These are phyloP conservation scores for Petrosia ficiformis DNA, from an alignment of 37 sponge, comb jelly and placozoan genomes.

Conservation along the genomic window DNA sequence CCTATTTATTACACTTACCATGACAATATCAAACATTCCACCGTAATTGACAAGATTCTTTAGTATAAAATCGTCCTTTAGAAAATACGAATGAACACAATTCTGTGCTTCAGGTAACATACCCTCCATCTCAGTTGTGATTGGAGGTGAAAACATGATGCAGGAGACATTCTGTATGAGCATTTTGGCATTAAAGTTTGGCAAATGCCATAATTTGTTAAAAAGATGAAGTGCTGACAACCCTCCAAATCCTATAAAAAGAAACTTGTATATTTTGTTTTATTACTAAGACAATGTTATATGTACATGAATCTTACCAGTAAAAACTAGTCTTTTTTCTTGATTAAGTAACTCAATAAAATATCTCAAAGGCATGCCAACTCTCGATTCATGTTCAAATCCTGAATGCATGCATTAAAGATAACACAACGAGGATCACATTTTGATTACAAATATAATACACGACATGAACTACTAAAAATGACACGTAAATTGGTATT, in stretches of 20 bases:
- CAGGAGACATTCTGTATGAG: constrained; percentile 34
- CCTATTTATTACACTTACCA: no score
- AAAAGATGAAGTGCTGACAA: constrained; percentile 38
- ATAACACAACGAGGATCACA: no score
- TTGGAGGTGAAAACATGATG: constrained; percentile 32
- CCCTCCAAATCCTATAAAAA: constrained; percentile 51
- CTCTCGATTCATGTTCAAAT: no score
- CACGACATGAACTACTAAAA: no score
- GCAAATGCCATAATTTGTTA: constrained; percentile 20
- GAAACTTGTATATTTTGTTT: not conserved
- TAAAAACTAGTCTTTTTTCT: constrained; percentile 37
- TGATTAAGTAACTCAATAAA: constrained; percentile 41
- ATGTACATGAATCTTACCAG: constrained; percentile 9
- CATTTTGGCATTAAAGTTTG: constrained; percentile 1
- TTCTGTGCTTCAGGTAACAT: not conserved
- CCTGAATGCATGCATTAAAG: no score
- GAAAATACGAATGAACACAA: not conserved
- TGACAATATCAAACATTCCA: no score
- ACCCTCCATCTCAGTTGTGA: not conserved
- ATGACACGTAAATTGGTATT: no score
- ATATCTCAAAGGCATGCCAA: constrained; percentile 36
- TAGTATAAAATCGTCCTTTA: not conserved
- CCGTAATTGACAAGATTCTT: no score
- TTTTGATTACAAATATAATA: no score
- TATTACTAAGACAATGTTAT: not conserved